Base-by-base conservation (phyloP, 35 echinoderm and acorn worm species). In the Apostichopus parvimensis region DNA sequence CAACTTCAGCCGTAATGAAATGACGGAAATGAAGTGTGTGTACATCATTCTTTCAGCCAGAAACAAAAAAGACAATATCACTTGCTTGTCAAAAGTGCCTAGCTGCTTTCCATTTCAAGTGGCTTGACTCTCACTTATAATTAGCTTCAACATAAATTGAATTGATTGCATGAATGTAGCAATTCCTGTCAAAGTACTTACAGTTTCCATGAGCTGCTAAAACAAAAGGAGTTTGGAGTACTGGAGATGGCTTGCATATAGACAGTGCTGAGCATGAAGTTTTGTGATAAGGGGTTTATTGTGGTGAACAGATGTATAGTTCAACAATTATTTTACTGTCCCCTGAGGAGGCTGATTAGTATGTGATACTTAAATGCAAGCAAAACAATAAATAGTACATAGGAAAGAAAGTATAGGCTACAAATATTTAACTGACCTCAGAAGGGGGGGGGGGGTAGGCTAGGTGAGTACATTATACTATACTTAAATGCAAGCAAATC, bases 61-160 rank as follows among this genome's bases (percentile, higher is more conserved):
- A 0, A 18, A 7, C n/a, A 6, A 14, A 6, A 22, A 75, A 75
- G 13, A n/a, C 15, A 75, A 75, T 75, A 9, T 61, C 21, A 75
- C 15, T 75, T 75, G 64, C 64, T 75, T 75, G 71, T 75, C 71
- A 75, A 75, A 75, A 18, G 71, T 75, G 71, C 71, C 6, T 75
- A 75, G 20, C 6, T 18, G n/a, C 14, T 18, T 73, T 75, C 1
- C 71, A 75, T 75, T n/a, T 75, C 13, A 75, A 75, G 71, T 75
- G 71, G 17, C 14, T 75, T 14, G 15, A 20, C 17, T 22, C 4
- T 75, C 71, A 20, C 17, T 14, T 75, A 75, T 20, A 7, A 75
- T 75, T 18, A 75, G 12, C 17, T 7, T 20, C 71, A 75, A n/a
- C 7, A 20, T 22, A 18, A n/a, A 22, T 75, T 75, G 71, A 75